Evolutionary conservation across 92 coral and sea anemone species (phyloP), one percentile per base, ranked within the genome.

Genomic region (Phenganax subtilis): DNA sequence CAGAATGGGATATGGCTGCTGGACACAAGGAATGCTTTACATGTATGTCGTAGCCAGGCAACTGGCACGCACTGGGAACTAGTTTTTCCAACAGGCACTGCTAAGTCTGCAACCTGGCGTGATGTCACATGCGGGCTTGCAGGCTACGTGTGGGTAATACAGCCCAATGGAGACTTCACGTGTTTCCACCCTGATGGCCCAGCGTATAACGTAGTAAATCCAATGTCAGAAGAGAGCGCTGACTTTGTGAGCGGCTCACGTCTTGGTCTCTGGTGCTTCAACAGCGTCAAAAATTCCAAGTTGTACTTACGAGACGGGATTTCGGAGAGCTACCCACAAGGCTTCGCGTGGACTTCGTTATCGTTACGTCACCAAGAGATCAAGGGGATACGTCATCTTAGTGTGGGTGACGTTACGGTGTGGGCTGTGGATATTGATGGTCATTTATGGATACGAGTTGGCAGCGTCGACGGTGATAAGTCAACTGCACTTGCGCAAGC

Each of bases 391-490:
- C 80, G 81, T 53, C 98, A 94, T 77, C 84, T 94, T 61, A 91
- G 98, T 76, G 89, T 93, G 25, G 98, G 98, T 11, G 84, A 89
- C 20, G 90, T 94, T 54, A 90, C 91, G 83, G 92, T 96, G 28
- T 94, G 98, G 98, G 98, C 97, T 0, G 97, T 94, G 55, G 98
- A 94, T 58, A 88, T 84, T 12, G 71, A 80, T 7, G 98, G 98
- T 12, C 85, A 87, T 15, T 71, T 92, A 69, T 91, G 94, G 94
- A 64, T 94, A 56, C 92, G 98, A 10, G 92, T 94, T 54, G 98
- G 98, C 10, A 90, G 85, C 66, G 87, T 87, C 16, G 91, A 87
- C 71, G 91, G 87, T 52, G 64, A 79, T 8, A 90, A 90, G 64
- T 72, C 89, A 1, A 29, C 71, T 16, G 87, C 85, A 27, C 69